Evolutionary conservation across 2,888 invertebrate genomes (phyloP).

Genomic region (Dastarcus helophoroides): DNA sequence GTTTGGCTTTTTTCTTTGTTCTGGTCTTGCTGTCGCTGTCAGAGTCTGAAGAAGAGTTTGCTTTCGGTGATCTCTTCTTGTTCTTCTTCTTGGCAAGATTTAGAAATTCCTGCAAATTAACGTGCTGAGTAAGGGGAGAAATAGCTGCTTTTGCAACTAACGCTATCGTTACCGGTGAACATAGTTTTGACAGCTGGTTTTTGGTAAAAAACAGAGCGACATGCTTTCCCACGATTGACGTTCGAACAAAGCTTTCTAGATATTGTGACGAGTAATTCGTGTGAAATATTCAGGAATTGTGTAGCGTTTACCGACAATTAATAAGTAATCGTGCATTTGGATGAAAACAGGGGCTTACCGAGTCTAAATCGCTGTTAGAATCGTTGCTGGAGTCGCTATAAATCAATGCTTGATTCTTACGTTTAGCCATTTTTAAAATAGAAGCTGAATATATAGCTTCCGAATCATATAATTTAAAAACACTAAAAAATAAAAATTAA

Average conservation of each 20-base stretch:
- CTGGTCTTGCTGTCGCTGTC: conserved; percentile 36
- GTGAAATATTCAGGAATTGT: no score
- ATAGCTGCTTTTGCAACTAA: neutral
- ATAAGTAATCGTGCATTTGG: neutral
- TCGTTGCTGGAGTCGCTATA: conserved; percentile 77
- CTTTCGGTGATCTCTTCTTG: conserved; percentile 41
- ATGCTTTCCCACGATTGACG: no score
- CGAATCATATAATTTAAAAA: no score
- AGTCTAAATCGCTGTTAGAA: conserved; percentile 70
- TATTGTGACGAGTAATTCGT: no score
- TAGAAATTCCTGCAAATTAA: conserved; percentile 56
- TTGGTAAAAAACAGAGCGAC: no score
- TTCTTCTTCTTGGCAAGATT: conserved; percentile 73
- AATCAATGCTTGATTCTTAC: conserved; percentile 71
- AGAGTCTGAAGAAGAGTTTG: conserved; percentile 28
- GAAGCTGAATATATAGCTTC: no score
- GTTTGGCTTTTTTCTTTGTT: conserved; percentile 28
- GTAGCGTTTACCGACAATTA: neutral
- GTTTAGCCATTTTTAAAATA: conserved; percentile 75
- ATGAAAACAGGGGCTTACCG: conserved; percentile 49
- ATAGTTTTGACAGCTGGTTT: no score
- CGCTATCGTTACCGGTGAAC: neutral
- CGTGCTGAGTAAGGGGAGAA: neutral
- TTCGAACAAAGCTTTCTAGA: no score
- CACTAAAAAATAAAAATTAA: no score